Percentiles rank a stretch among this genome's conserved stretches.
phyloP scores from a whole-genome alignment of 2,888 invertebrate genomes.

The Callyntrura guangdongensis region DNA sequence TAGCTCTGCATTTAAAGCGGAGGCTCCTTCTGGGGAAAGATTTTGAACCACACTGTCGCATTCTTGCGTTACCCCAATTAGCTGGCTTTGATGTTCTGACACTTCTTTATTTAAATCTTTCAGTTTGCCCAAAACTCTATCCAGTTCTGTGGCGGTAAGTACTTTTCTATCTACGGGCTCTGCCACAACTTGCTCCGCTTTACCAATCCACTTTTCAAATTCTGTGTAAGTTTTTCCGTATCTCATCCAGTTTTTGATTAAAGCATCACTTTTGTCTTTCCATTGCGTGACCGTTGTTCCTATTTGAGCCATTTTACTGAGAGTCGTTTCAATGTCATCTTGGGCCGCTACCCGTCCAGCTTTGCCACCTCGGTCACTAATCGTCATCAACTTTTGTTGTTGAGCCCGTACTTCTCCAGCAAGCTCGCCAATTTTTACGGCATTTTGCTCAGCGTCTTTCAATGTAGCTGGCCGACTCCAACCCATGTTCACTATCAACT shows the following conservation, averaged over 20 bases:
- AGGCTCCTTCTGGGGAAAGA: constrained; percentile 92
- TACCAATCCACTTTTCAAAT: constrained; percentile 90
- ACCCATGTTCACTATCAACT: constrained; percentile 89
- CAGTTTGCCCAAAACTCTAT: constrained; percentile 81
- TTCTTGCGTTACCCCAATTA: constrained; percentile 92
- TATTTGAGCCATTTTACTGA: constrained; percentile 93
- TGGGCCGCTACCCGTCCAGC: constrained; percentile 92
- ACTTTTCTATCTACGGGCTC: constrained; percentile 77
- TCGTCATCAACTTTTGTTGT: constrained; percentile 91
- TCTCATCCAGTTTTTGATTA: constrained; percentile 93
- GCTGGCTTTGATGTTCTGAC: constrained; percentile 93
- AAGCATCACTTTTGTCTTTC: constrained; percentile 91
- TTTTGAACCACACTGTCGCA: constrained; percentile 93
- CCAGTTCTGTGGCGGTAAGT: constrained; percentile 82
- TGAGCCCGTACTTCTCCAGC: constrained; percentile 93
- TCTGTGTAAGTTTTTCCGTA: constrained; percentile 92
- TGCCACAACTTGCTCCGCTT: constrained; percentile 72
- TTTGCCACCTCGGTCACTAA: constrained; percentile 91
- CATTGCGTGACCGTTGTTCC: constrained; percentile 92
- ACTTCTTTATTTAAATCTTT: constrained; percentile 91
- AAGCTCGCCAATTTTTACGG: constrained; percentile 87
- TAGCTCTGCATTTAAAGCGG: constrained; percentile 90
- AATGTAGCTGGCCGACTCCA: constrained; percentile 92
- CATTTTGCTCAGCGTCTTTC: constrained; percentile 87
- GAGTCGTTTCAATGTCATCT: constrained; percentile 94